These are phyloP conservation scores for Thalpophila matura DNA, from an alignment of 2,888 invertebrate species.

Conservation along the genomic window DNA sequence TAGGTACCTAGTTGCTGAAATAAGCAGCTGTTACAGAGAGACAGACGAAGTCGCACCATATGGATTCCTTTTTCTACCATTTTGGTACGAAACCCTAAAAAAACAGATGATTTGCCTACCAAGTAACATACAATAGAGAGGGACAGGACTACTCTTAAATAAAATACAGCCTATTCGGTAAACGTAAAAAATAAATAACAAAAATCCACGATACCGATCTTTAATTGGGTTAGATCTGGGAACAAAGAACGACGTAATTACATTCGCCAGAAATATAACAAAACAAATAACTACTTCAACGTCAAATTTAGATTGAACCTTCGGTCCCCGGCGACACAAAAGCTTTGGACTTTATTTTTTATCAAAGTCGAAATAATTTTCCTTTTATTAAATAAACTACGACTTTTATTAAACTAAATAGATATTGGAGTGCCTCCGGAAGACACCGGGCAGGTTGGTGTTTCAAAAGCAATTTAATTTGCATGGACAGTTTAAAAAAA, in stretches of 20 bases:
- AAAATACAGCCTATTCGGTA: slow-evolving; percentile 30
- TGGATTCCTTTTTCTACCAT: neutral
- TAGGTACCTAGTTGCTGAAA: too few relatives aligned
- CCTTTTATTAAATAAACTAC: slow-evolving; percentile 68
- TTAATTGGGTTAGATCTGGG: slow-evolving; percentile 58
- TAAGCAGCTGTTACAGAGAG: too few relatives aligned
- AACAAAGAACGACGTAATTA: slow-evolving; percentile 63
- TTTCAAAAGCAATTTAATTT: slow-evolving; percentile 45
- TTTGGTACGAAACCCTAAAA: neutral
- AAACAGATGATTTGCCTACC: neutral
- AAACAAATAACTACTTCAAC: slow-evolving; percentile 72
- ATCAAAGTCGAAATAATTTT: slow-evolving; percentile 75
- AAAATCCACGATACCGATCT: slow-evolving; percentile 53
- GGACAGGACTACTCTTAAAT: neutral
- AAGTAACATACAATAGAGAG: neutral
- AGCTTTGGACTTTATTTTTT: slow-evolving; percentile 75
- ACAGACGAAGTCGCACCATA: too few relatives aligned
- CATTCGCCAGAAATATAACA: slow-evolving; percentile 61
- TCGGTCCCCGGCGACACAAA: slow-evolving; percentile 68
- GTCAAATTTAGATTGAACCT: slow-evolving; percentile 77
- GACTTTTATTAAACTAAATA: slow-evolving; percentile 55
- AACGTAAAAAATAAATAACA: slow-evolving; percentile 47
- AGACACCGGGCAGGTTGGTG: slow-evolving; percentile 42
- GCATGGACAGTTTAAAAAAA: slow-evolving; percentile 47
- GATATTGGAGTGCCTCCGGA: slow-evolving; percentile 64